phyloP scores from a whole-genome alignment of 2,797 vertebrate species.

The Takifugu ocellatus region DNA sequence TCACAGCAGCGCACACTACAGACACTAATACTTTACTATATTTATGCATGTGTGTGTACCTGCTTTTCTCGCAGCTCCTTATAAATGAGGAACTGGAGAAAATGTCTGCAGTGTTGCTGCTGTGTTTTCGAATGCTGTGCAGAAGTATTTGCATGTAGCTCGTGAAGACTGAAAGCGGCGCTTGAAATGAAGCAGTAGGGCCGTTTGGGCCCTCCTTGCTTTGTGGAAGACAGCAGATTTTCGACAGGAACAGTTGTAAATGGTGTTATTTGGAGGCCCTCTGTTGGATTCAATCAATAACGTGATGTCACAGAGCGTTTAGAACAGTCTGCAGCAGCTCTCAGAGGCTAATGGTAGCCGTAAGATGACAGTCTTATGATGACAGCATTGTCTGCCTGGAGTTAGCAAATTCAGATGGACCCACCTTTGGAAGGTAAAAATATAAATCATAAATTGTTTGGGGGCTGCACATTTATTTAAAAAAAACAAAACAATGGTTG shows the following conservation, averaged over 20 bases:
- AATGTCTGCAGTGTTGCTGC: constrained; percentile 32
- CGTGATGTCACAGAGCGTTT: constrained; percentile 44
- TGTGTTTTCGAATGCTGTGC: constrained; percentile 16
- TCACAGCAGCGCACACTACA: constrained; percentile 25
- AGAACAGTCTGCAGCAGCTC: constrained; percentile 17
- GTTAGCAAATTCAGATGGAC: constrained; percentile 42
- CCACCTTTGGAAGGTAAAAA: constrained; percentile 18
- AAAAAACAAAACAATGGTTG: too few relatives aligned
- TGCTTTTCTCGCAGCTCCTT: constrained; percentile 47
- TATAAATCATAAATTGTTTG: too few relatives aligned
- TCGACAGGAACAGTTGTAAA: constrained; percentile 24
- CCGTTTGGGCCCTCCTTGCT: constrained; percentile 13
- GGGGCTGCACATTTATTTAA: too few relatives aligned
- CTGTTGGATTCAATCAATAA: constrained; percentile 12
- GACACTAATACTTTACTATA: constrained; percentile 26
- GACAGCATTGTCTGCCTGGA: constrained; percentile 32
- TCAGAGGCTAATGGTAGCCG: constrained; percentile 11
- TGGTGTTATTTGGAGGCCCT: constrained; percentile 36
- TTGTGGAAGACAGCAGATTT: constrained; percentile 61
- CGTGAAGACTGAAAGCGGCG: constrained; percentile 32
- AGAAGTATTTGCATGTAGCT: constrained; percentile 22
- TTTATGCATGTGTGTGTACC: constrained; percentile 15
- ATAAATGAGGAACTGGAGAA: constrained; percentile 28
- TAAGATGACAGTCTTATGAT: constrained; percentile 25
- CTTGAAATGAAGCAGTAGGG: constrained; percentile 27